Evolutionary conservation across 2,797 vertebrate genomes (phyloP), one percentile per base, ranked within the genome.

Genomic region (Dendrocincla tyrannina): DNA sequence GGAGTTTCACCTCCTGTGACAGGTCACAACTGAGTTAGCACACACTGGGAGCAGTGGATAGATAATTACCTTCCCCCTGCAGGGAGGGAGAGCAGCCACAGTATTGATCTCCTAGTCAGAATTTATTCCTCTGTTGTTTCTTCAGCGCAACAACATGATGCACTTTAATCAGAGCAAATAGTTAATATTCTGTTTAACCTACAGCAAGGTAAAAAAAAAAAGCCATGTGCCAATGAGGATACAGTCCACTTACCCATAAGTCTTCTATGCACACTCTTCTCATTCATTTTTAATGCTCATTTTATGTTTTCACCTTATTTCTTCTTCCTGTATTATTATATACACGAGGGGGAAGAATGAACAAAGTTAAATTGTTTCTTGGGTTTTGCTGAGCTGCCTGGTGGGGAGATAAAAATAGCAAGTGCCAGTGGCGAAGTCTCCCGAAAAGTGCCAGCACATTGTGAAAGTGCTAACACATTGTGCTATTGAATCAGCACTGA

Each of bases 401-500:
- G 90, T 95, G 89, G 70, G 59, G 62, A 94, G 97, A 93, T 96
- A 97, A 97, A 97, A 97, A 97, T 96, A 97, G 95, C 88, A 96
- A 93, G 79, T 93, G 94, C 93, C 95, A 68, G 93, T 94, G 96
- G 94, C 93, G 95, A 93, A 91, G 92, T 94, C 88, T 96, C 69
- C 88, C 17, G 4, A 92, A 96, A 96, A 96, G 87, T 85, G 68
- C 77, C 93, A 96, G 96, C 93, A 76, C 80, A 39, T 80, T 37
- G 80, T 25, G 85, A 76, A 94, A 95, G 89, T 76, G 80, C 90
- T 73, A 77, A 86, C 84, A 83, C 66, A 18, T 88, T 85, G 91
- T 95, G 97, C 91, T 97, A 96, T 97, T 97, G 97, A 97, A 97
- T 95, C 88, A 94, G 95, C 95, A 93, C 86, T 81, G 86, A 96